Evolutionary conservation across 1,140 invertebrate genomes (phyloP).

Genomic region (Watersipora subatra): DNA sequence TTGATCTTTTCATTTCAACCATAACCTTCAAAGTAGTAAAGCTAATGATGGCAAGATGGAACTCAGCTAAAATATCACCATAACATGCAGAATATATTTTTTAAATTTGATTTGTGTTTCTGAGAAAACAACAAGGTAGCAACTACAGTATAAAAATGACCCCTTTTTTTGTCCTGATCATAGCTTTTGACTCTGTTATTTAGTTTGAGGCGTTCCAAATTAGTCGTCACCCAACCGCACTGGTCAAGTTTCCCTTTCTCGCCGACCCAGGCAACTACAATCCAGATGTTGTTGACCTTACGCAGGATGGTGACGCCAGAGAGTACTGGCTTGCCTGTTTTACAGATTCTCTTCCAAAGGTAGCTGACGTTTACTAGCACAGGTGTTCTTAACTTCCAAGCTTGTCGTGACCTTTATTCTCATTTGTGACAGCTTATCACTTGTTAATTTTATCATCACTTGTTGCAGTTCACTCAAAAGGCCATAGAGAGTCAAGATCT

Average conservation of each 20-base stretch:
- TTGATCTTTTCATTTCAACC: too few species aligned
- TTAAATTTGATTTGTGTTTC: constrained; percentile 2
- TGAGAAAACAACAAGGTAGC: too few species aligned
- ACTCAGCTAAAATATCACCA: too few species aligned
- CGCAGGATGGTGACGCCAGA: constrained; percentile 67
- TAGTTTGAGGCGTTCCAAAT: constrained; percentile 54
- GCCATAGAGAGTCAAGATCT: constrained; percentile 63
- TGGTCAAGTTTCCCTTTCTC: constrained; percentile 50
- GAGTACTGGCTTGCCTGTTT: constrained; percentile 87
- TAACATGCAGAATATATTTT: not conserved
- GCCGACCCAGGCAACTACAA: constrained; percentile 53
- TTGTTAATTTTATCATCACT: too few species aligned
- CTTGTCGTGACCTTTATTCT: not conserved
- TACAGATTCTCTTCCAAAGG: constrained; percentile 52
- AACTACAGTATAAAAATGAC: too few species aligned
- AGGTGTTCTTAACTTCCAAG: not conserved
- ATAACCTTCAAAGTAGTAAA: too few species aligned
- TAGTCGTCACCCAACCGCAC: constrained; percentile 50
- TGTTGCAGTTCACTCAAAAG: constrained; percentile 31
- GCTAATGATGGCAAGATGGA: too few species aligned
- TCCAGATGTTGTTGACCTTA: constrained; percentile 77
- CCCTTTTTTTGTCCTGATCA: constrained; percentile 6
- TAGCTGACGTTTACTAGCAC: constrained; percentile 42
- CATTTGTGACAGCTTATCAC: too few species aligned
- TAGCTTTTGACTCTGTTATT: too few species aligned